phyloP scores from a whole-genome alignment of 2,888 invertebrate species.

The Chloromyia formosa region DNA sequence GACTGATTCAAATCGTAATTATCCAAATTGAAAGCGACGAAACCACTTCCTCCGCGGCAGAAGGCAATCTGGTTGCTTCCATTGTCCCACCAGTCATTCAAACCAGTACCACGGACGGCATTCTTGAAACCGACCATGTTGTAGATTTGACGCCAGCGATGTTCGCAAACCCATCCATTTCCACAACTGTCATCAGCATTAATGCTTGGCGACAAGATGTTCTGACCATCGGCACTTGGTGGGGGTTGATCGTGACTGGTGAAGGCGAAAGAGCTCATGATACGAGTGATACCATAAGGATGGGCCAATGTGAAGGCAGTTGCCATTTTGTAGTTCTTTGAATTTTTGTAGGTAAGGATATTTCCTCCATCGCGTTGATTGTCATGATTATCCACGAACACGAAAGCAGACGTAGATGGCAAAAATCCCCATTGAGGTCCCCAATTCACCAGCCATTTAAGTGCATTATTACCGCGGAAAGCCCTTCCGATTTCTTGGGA shows the following conservation, averaged over 20 bases:
- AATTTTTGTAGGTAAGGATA: conserved; percentile 74
- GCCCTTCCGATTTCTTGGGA: conserved; percentile 65
- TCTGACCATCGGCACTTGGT: conserved; percentile 70
- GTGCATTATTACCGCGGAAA: conserved; percentile 69
- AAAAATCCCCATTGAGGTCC: conserved; percentile 75
- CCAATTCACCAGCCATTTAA: conserved; percentile 73
- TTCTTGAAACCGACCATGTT: conserved; percentile 83
- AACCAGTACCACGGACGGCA: conserved; percentile 67
- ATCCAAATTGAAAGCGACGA: conserved; percentile 80
- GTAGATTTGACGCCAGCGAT: conserved; percentile 84
- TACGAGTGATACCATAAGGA: conserved; percentile 79
- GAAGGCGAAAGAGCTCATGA: conserved; percentile 89
- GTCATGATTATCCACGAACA: conserved; percentile 92
- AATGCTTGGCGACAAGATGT: conserved; percentile 73
- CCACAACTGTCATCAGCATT: conserved; percentile 73
- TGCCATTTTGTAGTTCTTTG: conserved; percentile 79
- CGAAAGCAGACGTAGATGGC: conserved; percentile 70
- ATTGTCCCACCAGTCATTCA: conserved; percentile 84
- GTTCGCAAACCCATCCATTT: conserved; percentile 85
- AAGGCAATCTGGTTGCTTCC: conserved; percentile 85
- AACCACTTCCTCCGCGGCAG: conserved; percentile 79
- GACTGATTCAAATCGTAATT: conserved; percentile 68
- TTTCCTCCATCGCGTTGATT: conserved; percentile 79
- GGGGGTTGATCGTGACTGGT: conserved; percentile 71
- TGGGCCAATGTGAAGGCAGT: conserved; percentile 88